These are phyloP conservation scores for Otus sunia DNA, from an alignment of 2,113 vertebrate species.

Conservation along the genomic window DNA sequence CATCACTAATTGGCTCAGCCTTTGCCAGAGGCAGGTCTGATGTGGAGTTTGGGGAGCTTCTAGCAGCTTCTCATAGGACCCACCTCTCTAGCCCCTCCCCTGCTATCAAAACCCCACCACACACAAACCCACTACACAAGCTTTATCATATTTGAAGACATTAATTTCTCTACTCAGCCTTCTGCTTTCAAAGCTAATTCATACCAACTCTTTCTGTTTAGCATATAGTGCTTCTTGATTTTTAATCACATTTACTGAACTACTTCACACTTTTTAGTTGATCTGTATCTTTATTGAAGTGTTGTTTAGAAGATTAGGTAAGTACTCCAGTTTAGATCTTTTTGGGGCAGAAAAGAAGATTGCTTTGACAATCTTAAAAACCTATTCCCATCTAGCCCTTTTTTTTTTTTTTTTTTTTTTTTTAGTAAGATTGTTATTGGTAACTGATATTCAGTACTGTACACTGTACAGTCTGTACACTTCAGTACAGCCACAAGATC, in stretches of 20 bases:
- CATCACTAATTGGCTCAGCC: too few relatives aligned
- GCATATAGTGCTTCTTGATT: neutral
- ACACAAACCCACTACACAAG: neutral
- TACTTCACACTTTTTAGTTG: neutral
- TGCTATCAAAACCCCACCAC: too few relatives aligned
- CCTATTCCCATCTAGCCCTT: accelerated
- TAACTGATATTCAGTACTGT: neutral
- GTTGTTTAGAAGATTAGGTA: neutral
- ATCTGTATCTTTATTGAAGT: neutral
- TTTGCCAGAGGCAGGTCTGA: too few relatives aligned
- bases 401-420: neutral
- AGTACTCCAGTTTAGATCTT: neutral
- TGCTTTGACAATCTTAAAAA: neutral
- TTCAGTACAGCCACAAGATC: neutral
- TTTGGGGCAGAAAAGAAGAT: neutral
- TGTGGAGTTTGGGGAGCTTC: too few relatives aligned
- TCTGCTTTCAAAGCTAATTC: neutral
- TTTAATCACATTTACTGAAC: neutral
- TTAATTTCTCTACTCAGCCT: neutral
- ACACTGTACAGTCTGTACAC: neutral
- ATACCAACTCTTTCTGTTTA: neutral
- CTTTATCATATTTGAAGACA: neutral
- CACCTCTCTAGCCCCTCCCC: too few relatives aligned
- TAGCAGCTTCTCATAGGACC: too few relatives aligned
- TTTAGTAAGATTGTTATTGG: neutral